A percentile compares a stretch with the other conserved stretches of the same genome.
phyloP scores from a whole-genome alignment of 2,797 vertebrate species.

The Neopelma chrysocephalum region DNA sequence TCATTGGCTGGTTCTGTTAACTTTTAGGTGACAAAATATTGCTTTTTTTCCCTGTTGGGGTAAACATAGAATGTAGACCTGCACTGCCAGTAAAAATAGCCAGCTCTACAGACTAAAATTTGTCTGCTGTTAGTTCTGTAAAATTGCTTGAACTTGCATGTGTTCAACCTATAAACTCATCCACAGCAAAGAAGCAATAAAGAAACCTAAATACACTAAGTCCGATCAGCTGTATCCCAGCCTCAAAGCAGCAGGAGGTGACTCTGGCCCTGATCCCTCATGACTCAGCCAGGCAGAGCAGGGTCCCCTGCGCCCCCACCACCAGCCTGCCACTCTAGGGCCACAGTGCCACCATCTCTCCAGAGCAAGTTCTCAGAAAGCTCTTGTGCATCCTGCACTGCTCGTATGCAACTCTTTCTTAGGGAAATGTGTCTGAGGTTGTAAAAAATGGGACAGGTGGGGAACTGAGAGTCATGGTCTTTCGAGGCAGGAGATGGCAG shows the following conservation, averaged over 20 bases:
- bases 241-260: neutral
- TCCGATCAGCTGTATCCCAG: neutral
- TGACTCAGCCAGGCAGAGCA: neutral
- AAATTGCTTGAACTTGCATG: neutral
- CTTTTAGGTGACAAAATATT: neutral
- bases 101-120: neutral
- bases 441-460: neutral
- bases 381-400: neutral
- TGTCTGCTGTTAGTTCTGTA: neutral
- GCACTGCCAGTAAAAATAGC: neutral
- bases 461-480: neutral
- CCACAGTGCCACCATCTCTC: neutral
- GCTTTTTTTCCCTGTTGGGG: neutral
- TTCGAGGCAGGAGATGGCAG: neutral
- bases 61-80: neutral
- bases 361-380: neutral
- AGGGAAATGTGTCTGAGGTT: neutral
- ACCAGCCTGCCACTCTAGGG: neutral
- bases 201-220: neutral
- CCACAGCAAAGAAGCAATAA: neutral
- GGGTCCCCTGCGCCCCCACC: fast-evolving
- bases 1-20: neutral
- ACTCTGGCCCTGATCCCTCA: neutral
- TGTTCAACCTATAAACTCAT: neutral
- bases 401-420: neutral